A percentile compares a stretch with the other conserved stretches of the same genome.
These are phyloP conservation scores for Diarsia mendica DNA, from an alignment of 2,888 invertebrate species.

Conservation along the genomic window DNA sequence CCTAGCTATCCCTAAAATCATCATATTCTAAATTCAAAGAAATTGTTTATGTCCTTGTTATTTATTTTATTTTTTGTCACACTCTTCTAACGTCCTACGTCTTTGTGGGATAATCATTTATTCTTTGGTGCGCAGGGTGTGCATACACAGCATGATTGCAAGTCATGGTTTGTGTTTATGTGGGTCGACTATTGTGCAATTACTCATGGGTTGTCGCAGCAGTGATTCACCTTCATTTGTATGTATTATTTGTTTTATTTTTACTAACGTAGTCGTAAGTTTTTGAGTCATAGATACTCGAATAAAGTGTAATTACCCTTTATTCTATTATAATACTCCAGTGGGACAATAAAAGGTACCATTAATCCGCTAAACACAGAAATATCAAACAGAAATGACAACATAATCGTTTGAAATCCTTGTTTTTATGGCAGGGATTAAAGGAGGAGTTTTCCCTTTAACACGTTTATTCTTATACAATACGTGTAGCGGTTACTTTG, in stretches of 20 bases:
- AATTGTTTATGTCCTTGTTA: neutral
- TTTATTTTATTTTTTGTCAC: neutral
- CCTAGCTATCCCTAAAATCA: neutral
- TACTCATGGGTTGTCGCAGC: too few species aligned
- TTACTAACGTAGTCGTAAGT: too few species aligned
- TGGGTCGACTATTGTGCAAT: too few species aligned
- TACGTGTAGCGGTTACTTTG: constrained; percentile 32
- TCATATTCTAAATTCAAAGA: neutral
- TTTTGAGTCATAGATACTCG: too few species aligned
- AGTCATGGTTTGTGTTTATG: too few species aligned
- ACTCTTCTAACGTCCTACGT: too few species aligned
- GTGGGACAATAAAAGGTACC: neutral
- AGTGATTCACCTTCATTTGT: too few species aligned
- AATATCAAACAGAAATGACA: neutral
- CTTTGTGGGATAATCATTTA: too few species aligned
- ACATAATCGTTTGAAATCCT: constrained; percentile 1
- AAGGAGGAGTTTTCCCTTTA: constrained; percentile 9
- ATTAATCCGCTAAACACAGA: constrained; percentile 1
- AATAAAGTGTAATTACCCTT: too few species aligned
- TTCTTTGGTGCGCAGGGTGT: too few species aligned
- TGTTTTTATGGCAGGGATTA: constrained; percentile 1
- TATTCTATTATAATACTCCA: neutral
- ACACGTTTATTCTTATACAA: constrained; percentile 37
- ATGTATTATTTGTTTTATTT: too few species aligned
- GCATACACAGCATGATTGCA: too few species aligned